Conservation (phyloP, 2,888 invertebrate genomes). For the Netelia virgata region DNA sequence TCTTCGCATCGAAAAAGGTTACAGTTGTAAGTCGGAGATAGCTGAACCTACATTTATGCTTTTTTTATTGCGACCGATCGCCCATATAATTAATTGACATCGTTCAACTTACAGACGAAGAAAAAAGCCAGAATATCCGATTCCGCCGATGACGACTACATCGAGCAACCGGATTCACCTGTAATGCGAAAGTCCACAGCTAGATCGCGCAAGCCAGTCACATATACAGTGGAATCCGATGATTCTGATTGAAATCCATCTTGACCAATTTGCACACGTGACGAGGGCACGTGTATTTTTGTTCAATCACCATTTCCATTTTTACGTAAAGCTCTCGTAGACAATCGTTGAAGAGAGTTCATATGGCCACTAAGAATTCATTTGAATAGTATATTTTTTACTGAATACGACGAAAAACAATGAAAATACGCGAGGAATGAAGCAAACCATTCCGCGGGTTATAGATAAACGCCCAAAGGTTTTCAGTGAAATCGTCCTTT, state of each 20-base stretch:
- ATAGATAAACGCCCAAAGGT: no score
- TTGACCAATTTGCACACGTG: slow-evolving; percentile 15
- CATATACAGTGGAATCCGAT: slow-evolving; percentile 85
- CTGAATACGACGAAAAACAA: slow-evolving; percentile 11
- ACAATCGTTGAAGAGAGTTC: slow-evolving; percentile 30
- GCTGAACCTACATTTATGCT: background rate
- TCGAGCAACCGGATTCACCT: slow-evolving; percentile 70
- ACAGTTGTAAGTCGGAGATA: slow-evolving; percentile 73
- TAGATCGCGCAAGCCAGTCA: slow-evolving; percentile 85
- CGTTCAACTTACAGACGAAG: slow-evolving; percentile 71
- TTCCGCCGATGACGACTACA: slow-evolving; percentile 72
- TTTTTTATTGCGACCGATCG: slow-evolving; percentile 3
- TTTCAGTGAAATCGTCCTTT: no score
- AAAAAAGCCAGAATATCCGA: slow-evolving; percentile 77
- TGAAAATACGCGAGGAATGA: background rate
- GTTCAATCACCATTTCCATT: no score
- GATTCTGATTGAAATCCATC: slow-evolving; percentile 74
- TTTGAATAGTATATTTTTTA: slow-evolving; percentile 61
- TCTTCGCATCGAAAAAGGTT: slow-evolving; percentile 69
- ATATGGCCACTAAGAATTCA: slow-evolving; percentile 42
- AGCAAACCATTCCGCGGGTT: no score
- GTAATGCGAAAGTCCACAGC: slow-evolving; percentile 83
- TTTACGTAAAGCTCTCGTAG: no score
- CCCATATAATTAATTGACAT: background rate
- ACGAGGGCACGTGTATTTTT: no score